A percentile compares a stretch with the other conserved stretches of the same genome.
Evolutionary conservation across 2,797 vertebrate genomes (phyloP).

Genomic region (Ambastaia sidthimunki): DNA sequence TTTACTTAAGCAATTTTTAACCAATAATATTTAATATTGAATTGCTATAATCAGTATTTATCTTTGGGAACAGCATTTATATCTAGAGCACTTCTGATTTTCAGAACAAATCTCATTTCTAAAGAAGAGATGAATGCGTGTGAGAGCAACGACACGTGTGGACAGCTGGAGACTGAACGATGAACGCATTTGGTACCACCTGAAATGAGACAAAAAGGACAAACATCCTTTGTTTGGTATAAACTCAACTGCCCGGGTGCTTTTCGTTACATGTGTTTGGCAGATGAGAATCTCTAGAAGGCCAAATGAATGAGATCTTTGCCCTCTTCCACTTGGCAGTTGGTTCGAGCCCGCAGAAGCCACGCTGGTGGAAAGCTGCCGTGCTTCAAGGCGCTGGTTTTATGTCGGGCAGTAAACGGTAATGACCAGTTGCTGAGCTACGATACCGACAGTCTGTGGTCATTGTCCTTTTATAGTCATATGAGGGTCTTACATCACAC

Average conservation of each 20-base stretch:
- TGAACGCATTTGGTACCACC: conserved; percentile 12
- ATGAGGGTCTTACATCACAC: conserved; percentile 35
- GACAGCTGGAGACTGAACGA: background rate
- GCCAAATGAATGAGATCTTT: conserved; percentile 60
- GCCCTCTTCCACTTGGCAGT: conserved; percentile 59
- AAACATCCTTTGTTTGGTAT: conserved; percentile 48
- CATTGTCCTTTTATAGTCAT: conserved; percentile 42
- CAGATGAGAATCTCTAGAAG: conserved; percentile 49
- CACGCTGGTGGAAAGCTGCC: conserved; percentile 57
- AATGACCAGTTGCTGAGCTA: conserved; percentile 63
- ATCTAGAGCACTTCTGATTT: background rate
- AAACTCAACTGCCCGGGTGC: conserved; percentile 15
- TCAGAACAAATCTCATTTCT: too few relatives aligned
- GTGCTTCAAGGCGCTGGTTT: conserved; percentile 61
- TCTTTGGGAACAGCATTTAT: too few relatives aligned
- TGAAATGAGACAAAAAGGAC: conserved; percentile 35
- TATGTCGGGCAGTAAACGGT: conserved; percentile 62
- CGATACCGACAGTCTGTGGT: conserved; percentile 34
- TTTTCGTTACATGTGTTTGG: conserved; percentile 51
- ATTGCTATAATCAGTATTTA: too few relatives aligned
- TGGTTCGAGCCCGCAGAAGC: conserved; percentile 62
- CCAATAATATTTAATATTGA: too few relatives aligned
- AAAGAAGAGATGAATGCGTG: background rate
- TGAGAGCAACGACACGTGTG: background rate
- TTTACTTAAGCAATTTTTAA: too few relatives aligned